Base-by-base conservation (phyloP, 2,797 vertebrate genomes). In the Tauraco hartlaubi region DNA sequence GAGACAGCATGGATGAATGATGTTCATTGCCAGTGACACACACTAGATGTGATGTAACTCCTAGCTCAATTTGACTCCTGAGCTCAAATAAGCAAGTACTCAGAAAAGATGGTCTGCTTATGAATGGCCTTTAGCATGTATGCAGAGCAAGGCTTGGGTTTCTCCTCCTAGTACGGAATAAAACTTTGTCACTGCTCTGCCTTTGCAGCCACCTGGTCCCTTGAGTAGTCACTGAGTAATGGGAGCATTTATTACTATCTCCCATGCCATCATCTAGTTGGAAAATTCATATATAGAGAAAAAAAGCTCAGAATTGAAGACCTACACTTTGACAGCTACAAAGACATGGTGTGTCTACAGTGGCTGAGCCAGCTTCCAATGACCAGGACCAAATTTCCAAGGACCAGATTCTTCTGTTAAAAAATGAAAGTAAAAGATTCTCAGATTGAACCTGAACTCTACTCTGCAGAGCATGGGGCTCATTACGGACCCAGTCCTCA, bases 11-110 rank as follows among this genome's bases (percentile, higher is more conserved):
- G 23, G 25, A 35, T 61, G 52, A 72, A 56, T 39, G 0, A 44
- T 56, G 17, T 48, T 55, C 17, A 13, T 64, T 18, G 18, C 15
- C 19, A 64, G 21, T 25, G 39, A n/a, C 35, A 41, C 35, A 63
- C 44, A 35, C 23, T 7, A 61, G 28, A 56, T 31, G 22, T 25
- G 69, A 71, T 25, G 39, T 33, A 74, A n/a, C 39, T 85, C 43
- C 18, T 3, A 52, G 37, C 41, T 73, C 0, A 0, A 22, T 31
- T 6, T 56, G 56, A 56, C 16, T 73, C 39, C 4, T 5, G 55
- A 69, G 31, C 59, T 52, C 22, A 54, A 29, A 69, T 3, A 33
- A 63, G 18, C 19, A 52, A 37, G 15, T 39, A 18, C 23, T 51
- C 35, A 58, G 58, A 63, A 87, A 31, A 16, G 7, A 19, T 51